These are phyloP conservation scores for Myotis vivesi DNA, from an alignment of 2,797 vertebrate species.

Conservation along the genomic window DNA sequence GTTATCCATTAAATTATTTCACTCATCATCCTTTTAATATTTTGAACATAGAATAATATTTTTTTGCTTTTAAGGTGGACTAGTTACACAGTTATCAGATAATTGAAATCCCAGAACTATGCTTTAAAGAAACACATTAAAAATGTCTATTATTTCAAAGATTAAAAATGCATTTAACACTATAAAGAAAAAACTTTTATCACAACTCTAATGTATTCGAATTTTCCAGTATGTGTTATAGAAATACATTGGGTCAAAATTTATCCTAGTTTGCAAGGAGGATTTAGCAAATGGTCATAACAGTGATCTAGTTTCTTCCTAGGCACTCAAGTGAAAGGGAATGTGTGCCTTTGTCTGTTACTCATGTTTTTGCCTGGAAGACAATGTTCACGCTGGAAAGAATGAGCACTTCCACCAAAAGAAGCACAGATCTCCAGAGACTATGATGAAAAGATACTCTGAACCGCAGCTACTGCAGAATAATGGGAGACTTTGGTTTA, in stretches of 20 bases:
- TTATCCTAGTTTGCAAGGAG: constrained; percentile 30
- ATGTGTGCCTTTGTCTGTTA: neutral
- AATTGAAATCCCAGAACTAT: constrained; percentile 44
- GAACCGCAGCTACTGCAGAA: neutral
- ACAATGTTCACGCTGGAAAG: constrained; percentile 11
- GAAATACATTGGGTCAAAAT: constrained; percentile 40
- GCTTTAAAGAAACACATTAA: constrained; percentile 61
- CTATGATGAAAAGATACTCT: constrained; percentile 30
- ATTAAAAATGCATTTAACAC: constrained; percentile 44
- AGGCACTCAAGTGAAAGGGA: neutral
- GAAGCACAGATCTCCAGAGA: neutral
- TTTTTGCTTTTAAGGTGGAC: constrained; percentile 41
- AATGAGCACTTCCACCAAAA: constrained; percentile 39
- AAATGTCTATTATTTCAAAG: constrained; percentile 43
- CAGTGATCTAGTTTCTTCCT: constrained; percentile 14
- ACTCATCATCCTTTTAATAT: constrained; percentile 46
- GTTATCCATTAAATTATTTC: constrained; percentile 47
- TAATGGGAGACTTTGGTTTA: neutral
- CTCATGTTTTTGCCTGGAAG: constrained; percentile 24
- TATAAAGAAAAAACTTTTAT: constrained; percentile 47
- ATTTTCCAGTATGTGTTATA: constrained; percentile 23
- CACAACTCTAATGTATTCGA: constrained; percentile 2
- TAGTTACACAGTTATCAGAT: constrained; percentile 44
- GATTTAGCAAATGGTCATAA: constrained; percentile 38
- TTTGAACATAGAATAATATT: constrained; percentile 56